A percentile compares a stretch with the other conserved stretches of the same genome.
Evolutionary conservation across 2,113 vertebrate genomes (phyloP).

Genomic region (Leucopternis melanops): DNA sequence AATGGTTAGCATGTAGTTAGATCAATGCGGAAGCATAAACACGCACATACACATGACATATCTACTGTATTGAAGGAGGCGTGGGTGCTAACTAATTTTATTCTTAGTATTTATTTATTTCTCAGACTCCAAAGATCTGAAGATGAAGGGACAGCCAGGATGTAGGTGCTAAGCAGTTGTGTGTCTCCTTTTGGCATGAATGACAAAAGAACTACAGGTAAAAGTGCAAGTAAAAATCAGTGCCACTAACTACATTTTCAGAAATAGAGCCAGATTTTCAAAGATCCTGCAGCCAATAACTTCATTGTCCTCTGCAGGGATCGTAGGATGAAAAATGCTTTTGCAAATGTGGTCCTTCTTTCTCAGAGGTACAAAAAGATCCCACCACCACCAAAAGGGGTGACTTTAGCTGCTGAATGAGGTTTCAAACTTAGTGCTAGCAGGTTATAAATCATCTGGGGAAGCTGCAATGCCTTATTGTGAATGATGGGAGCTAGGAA

Average conservation of each 20-base stretch:
- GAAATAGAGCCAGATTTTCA: background rate
- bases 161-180: background rate
- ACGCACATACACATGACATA: accelerated
- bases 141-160: background rate
- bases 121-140: background rate
- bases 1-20: background rate
- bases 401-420: background rate
- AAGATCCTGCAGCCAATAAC: background rate
- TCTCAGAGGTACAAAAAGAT: background rate
- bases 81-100: background rate
- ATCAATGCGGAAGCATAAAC: background rate
- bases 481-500: background rate
- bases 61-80: background rate
- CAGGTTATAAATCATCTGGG: background rate
- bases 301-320: background rate
- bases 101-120: background rate
- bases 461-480: background rate
- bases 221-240: background rate
- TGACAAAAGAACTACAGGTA: background rate
- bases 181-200: accelerated
- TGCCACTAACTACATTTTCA: background rate
- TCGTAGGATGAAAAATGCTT: background rate
- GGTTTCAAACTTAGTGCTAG: background rate
- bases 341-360: background rate
- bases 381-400: background rate